Base-by-base conservation (phyloP, 2,113 vertebrate species). In the Coracopsis vasa region DNA sequence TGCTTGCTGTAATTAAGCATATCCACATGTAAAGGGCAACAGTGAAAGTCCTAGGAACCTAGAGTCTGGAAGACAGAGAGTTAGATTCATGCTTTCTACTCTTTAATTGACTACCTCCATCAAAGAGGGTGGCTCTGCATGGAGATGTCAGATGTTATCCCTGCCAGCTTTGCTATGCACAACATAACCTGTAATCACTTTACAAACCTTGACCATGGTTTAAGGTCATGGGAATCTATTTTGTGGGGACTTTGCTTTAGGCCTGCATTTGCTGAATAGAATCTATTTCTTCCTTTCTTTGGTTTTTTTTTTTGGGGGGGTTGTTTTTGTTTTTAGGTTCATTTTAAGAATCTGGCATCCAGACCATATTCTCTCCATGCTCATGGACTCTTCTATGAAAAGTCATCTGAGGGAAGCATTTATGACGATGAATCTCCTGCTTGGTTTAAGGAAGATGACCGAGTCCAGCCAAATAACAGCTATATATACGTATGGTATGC, bases 401-500 rank as follows among this genome's bases (percentile, higher is more conserved):
- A 99, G 79, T 98, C 98, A 53, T 99, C 98, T 42, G 99, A 99
- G 92, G 99, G 99, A 80, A 98, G 98, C 69, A 77, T 92, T 74
- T 99, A 99, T 21, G 98, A 99, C 15, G 99, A 99, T 74, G 97
- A 97, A 7, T 99, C 99, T 58, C 96, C 94, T 23, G 95, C 98
- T 60, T 99, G 98, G 99, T 99, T 98, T 91, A 97, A 98, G 90
- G 97, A 98, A 20, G 99, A 99, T 56, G 98, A 98, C 23, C 97
- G 97, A 39, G 95, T 99, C 87, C 96, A 97, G 65, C 99, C 99
- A 13, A 98, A 99, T 21, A 86, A 56, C 50, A 99, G 98, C 48
- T 99, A 98, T 50, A 98, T 98, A 2, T 99, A 99, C 1, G 97
- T 99, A 6, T 99, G 99, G 99, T 98, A 98, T 1, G 98, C 98